Percentiles rank a stretch among this genome's conserved stretches.
Evolutionary conservation across 2,888 invertebrate species (phyloP).

Genomic region (Ypsolopha sequella): DNA sequence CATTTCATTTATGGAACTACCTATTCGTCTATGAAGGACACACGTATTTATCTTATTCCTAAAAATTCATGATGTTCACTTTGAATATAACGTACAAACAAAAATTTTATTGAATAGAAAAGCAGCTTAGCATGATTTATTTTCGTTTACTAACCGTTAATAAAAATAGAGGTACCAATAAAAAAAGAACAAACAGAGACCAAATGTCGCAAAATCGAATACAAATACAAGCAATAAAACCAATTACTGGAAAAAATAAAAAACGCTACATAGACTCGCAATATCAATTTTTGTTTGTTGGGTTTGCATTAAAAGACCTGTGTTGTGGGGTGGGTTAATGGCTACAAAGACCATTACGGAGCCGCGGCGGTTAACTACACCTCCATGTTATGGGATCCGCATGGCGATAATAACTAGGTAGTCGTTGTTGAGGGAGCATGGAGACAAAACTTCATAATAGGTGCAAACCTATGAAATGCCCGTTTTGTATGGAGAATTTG

Average conservation of each 20-base stretch:
- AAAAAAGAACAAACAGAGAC: constrained; percentile 14
- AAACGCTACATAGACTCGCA: constrained; percentile 35
- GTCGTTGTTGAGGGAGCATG: too few relatives aligned
- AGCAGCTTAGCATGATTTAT: too few relatives aligned
- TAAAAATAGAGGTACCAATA: neutral
- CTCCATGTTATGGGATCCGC: constrained; percentile 55
- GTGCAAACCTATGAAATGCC: too few relatives aligned
- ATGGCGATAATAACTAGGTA: constrained; percentile 19
- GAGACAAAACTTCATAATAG: too few relatives aligned
- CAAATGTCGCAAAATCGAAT: constrained; percentile 21
- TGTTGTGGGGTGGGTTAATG: constrained; percentile 52
- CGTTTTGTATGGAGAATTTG: too few relatives aligned
- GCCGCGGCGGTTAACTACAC: constrained; percentile 47
- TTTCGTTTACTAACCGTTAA: too few relatives aligned
- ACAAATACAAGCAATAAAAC: constrained; percentile 48
- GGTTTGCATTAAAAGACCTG: constrained; percentile 44
- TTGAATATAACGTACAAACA: too few relatives aligned
- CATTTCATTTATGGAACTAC: too few relatives aligned
- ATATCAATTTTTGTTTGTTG: constrained; percentile 50
- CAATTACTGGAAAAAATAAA: constrained; percentile 35
- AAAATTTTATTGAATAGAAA: too few relatives aligned
- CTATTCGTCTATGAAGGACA: too few relatives aligned
- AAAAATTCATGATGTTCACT: too few relatives aligned
- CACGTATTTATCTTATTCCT: too few relatives aligned
- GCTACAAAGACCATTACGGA: constrained; percentile 48